phyloP scores from a whole-genome alignment of 2,113 vertebrate species.

The Australoheros scitulus region DNA sequence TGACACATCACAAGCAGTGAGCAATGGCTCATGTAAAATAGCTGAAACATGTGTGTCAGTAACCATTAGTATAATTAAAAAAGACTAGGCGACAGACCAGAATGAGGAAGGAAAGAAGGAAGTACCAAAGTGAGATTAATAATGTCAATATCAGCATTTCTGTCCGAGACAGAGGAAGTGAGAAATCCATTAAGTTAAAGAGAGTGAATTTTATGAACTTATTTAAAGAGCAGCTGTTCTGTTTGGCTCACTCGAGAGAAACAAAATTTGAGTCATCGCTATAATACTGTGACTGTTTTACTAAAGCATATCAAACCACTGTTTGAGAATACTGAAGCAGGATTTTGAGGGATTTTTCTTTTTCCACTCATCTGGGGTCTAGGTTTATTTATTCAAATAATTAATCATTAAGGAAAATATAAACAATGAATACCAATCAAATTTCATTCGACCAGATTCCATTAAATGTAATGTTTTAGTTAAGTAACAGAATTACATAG shows the following conservation, averaged over 20 bases:
- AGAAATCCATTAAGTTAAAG: neutral
- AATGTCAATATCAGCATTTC: conserved; percentile 55
- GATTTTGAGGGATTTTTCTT: neutral
- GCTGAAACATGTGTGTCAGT: conserved; percentile 60
- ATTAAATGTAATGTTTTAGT: too few species aligned
- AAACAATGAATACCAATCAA: too few species aligned
- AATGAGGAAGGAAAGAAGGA: conserved; percentile 13
- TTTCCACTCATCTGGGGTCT: neutral
- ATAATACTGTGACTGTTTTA: conserved; percentile 8
- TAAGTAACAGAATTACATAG: too few species aligned
- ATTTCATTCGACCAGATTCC: too few species aligned
- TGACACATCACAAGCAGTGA: conserved; percentile 31
- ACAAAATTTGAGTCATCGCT: neutral
- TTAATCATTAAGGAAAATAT: too few species aligned
- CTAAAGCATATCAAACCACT: conserved; percentile 11
- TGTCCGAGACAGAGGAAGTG: conserved; percentile 8
- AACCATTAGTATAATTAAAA: conserved; percentile 52
- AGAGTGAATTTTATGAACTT: neutral
- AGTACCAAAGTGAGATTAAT: conserved; percentile 41
- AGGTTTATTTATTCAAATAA: too few species aligned
- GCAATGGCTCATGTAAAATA: conserved; percentile 37
- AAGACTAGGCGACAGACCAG: conserved; percentile 42
- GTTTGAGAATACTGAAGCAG: neutral
- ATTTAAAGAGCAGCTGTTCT: neutral
- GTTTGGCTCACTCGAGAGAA: neutral